A percentile compares a stretch with the other conserved stretches of the same genome.
phyloP scores from a whole-genome alignment of 1,140 invertebrate genomes.

The Hyles vespertilio region DNA sequence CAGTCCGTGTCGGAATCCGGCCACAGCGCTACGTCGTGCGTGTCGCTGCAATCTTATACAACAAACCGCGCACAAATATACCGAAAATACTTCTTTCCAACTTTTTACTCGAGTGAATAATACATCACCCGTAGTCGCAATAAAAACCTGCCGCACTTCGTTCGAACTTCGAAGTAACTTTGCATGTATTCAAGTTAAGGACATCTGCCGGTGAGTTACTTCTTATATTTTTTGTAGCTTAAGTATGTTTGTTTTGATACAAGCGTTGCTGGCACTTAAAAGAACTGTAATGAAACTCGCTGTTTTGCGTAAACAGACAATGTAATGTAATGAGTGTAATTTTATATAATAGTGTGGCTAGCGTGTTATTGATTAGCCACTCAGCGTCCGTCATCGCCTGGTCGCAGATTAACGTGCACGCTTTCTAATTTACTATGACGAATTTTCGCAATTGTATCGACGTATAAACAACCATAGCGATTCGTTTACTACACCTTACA shows the following conservation, averaged over 20 bases:
- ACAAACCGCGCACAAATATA: conserved; percentile 3
- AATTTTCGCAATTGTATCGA: conserved; percentile 39
- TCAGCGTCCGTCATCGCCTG: conserved; percentile 14
- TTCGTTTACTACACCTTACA: neutral
- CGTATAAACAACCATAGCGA: conserved; percentile 23
- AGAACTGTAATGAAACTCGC: no score
- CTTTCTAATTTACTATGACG: conserved; percentile 64
- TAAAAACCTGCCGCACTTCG: neutral
- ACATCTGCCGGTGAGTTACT: conserved; percentile 7
- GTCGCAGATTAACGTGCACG: conserved; percentile 33
- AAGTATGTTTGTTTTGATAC: neutral
- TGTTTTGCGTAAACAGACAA: no score
- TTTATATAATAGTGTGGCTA: conserved; percentile 11
- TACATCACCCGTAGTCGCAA: neutral
- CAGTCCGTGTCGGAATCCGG: conserved; percentile 45
- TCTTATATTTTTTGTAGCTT: conserved; percentile 2
- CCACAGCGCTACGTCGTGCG: conserved; percentile 34
- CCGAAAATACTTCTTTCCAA: neutral
- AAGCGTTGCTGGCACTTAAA: no score
- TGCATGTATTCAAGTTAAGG: conserved; percentile 1
- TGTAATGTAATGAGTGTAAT: no score
- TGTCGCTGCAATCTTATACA: conserved; percentile 15
- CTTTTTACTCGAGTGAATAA: no score
- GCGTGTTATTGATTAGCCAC: conserved; percentile 1
- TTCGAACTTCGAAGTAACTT: conserved; percentile 2